These are phyloP conservation scores for Cossypha caffra DNA, from an alignment of 2,797 vertebrate species.

Conservation along the genomic window DNA sequence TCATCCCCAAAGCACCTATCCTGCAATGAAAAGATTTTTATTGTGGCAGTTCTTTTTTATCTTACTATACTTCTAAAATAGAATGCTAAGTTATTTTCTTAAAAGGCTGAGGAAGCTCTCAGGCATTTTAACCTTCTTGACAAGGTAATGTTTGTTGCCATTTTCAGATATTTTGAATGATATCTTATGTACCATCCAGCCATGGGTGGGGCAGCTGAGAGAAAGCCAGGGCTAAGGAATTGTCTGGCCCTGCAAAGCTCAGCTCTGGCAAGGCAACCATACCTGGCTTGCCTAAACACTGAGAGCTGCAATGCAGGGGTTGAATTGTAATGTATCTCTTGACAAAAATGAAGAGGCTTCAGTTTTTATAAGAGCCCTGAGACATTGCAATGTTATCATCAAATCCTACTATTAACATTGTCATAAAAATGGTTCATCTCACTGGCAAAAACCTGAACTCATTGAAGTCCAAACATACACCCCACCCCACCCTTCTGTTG, in stretches of 20 bases:
- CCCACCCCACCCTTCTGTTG: fast-evolving
- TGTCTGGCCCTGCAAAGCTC: neutral
- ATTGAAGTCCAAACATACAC: neutral
- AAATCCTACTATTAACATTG: neutral
- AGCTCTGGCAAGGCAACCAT: neutral
- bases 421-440: neutral
- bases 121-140: neutral
- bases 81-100: neutral
- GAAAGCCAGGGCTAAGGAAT: neutral
- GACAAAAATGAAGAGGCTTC: neutral
- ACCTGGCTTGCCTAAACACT: neutral
- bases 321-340: neutral
- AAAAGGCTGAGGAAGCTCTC: neutral
- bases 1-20: neutral
- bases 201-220: neutral
- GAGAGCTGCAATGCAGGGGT: neutral
- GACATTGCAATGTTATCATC: neutral
- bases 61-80: constrained; percentile 25
- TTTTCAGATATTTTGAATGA: neutral
- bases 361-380: neutral
- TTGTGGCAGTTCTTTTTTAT: neutral
- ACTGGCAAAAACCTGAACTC: neutral
- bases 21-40: constrained; percentile 3
- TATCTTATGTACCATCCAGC: neutral
- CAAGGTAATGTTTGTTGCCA: neutral